Evolutionary conservation across 2,113 vertebrate species (phyloP).

Genomic region (Struthio camelus): DNA sequence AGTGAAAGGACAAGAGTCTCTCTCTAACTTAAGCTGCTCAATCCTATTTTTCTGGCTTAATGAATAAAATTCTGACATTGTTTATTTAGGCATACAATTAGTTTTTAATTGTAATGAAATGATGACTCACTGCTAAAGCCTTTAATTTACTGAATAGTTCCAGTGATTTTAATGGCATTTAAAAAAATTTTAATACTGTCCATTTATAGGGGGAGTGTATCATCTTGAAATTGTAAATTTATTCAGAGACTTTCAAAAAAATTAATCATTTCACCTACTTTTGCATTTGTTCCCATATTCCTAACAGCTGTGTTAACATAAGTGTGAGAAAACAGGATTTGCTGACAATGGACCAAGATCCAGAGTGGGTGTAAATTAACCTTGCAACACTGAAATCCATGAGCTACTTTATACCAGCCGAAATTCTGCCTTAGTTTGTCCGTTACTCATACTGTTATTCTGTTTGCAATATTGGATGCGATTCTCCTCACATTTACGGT

Average conservation of each 20-base stretch:
- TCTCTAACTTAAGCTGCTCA: not conserved
- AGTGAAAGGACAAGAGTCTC: conserved; percentile 10
- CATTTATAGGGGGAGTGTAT: not conserved
- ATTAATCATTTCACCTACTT: not conserved
- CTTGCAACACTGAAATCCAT: not conserved
- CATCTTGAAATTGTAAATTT: conserved; percentile 41
- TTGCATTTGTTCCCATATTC: not conserved
- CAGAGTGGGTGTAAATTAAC: not conserved
- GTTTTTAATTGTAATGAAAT: conserved; percentile 72
- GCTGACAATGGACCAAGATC: not conserved
- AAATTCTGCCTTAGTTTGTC: not conserved
- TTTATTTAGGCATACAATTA: conserved; percentile 71
- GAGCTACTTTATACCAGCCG: not conserved
- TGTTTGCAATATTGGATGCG: not conserved
- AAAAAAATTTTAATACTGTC: not conserved
- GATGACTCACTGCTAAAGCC: conserved; percentile 32
- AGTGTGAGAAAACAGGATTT: conserved; percentile 31
- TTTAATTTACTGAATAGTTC: conserved; percentile 53
- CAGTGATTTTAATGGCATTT: conserved; percentile 27
- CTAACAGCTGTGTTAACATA: not conserved
- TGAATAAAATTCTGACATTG: conserved; percentile 35
- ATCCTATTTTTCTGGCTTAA: conserved; percentile 2
- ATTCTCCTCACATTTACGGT: not conserved
- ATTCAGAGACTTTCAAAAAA: conserved; percentile 18
- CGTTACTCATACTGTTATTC: not conserved